phyloP scores from a whole-genome alignment of 2,888 invertebrate species.

The Eudemis profundana region DNA sequence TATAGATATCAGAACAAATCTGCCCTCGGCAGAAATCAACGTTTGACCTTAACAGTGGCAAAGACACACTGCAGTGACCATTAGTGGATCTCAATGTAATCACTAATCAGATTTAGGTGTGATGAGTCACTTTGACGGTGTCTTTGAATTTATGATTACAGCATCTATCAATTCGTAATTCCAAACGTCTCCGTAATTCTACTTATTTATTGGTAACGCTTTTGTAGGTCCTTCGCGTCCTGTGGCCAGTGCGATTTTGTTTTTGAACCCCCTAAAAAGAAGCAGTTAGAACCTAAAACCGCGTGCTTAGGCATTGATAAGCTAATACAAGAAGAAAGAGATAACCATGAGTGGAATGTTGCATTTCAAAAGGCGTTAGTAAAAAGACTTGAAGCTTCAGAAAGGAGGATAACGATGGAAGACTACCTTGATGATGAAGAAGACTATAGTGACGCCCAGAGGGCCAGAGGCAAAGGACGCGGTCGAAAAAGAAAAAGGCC shows the following conservation, averaged over 20 bases:
- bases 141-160: too few species aligned
- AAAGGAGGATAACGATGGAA: slow-evolving; percentile 15
- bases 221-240: slow-evolving; percentile 16
- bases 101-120: too few species aligned
- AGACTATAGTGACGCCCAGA: neutral
- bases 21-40: too few species aligned
- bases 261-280: neutral
- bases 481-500: neutral
- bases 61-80: too few species aligned
- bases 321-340: slow-evolving; percentile 19
- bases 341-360: slow-evolving; percentile 27
- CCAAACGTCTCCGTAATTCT: too few species aligned
- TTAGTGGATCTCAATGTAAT: too few species aligned
- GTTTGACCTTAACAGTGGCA: too few species aligned
- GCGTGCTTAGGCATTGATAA: slow-evolving; percentile 19
- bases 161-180: too few species aligned
- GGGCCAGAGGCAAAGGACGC: neutral
- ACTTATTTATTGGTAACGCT: too few species aligned
- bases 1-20: too few species aligned
- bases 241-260: slow-evolving; percentile 24
- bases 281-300: neutral
- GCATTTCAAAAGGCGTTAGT: slow-evolving; percentile 29
- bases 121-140: too few species aligned
- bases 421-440: slow-evolving; percentile 16
- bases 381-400: slow-evolving; percentile 22